phyloP scores from a whole-genome alignment of 2,888 invertebrate species.

The Chaitophorus viminalis region DNA sequence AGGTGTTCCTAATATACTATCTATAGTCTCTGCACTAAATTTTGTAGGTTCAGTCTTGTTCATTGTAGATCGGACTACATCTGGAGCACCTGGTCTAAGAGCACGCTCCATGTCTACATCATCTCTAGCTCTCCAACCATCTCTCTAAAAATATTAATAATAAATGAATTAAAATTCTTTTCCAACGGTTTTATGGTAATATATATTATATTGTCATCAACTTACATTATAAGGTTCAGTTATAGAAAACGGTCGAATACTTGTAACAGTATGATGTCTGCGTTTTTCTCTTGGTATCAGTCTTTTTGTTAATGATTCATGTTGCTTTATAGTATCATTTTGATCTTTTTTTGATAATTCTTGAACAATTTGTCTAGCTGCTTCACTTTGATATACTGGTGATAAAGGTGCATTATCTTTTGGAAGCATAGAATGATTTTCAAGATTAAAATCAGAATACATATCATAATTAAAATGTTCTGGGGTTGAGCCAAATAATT shows the following conservation, averaged over 20 bases:
- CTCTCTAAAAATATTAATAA: slow-evolving; percentile 56
- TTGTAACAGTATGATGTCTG: slow-evolving; percentile 85
- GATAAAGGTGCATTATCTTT: slow-evolving; percentile 72
- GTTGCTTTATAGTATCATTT: slow-evolving; percentile 70
- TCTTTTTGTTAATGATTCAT: slow-evolving; percentile 67
- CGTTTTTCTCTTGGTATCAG: slow-evolving; percentile 84
- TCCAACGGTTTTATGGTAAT: background rate
- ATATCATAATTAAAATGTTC: slow-evolving; percentile 63
- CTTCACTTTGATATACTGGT: slow-evolving; percentile 86
- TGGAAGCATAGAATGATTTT: slow-evolving; percentile 65
- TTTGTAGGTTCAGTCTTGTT: slow-evolving; percentile 71
- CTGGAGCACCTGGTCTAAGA: slow-evolving; percentile 79
- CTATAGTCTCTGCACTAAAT: slow-evolving; percentile 84
- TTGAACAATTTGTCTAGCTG: slow-evolving; percentile 85
- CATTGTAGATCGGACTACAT: slow-evolving; percentile 86
- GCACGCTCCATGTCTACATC: slow-evolving; percentile 90
- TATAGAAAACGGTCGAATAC: slow-evolving; percentile 62
- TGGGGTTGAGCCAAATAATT: slow-evolving; percentile 66
- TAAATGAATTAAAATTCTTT: background rate
- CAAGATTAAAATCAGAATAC: slow-evolving; percentile 31
- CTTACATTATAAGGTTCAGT: slow-evolving; percentile 59
- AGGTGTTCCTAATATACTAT: slow-evolving; percentile 85
- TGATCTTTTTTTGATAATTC: slow-evolving; percentile 73
- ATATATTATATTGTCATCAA: background rate
- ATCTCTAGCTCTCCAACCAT: slow-evolving; percentile 77